Evolutionary conservation across 2,113 vertebrate species (phyloP).

Genomic region (Phalacrocorax pelagicus): DNA sequence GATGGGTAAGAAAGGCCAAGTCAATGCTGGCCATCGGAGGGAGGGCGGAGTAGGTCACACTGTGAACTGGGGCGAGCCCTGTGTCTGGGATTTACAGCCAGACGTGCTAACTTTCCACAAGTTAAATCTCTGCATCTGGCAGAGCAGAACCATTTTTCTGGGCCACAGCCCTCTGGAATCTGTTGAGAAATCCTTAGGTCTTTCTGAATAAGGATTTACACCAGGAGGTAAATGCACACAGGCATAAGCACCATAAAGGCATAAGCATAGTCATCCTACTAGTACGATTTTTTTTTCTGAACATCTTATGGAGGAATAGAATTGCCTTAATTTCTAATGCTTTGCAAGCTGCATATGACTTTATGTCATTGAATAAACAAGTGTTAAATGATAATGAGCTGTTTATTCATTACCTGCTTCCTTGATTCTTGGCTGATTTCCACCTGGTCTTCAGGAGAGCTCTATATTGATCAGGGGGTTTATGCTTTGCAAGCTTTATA

Average conservation of each 20-base stretch:
- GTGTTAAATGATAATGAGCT: neutral
- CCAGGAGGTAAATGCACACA: neutral
- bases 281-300: neutral
- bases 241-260: neutral
- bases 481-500: neutral
- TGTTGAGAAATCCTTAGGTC: neutral
- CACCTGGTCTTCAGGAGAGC: neutral
- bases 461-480: neutral
- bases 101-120: neutral
- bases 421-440: neutral
- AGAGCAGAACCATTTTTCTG: neutral
- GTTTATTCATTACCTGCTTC: neutral
- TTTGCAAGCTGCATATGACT: neutral
- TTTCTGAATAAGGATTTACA: neutral
- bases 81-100: neutral
- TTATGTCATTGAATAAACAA: neutral
- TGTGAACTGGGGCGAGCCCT: rapidly evolving
- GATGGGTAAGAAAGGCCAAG: neutral
- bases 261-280: neutral
- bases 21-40: neutral
- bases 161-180: neutral
- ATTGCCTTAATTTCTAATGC: neutral
- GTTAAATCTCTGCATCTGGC: neutral
- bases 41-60: neutral
- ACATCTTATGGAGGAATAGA: neutral